Evolutionary conservation across 2,113 vertebrate genomes (phyloP).

Genomic region (Equus quagga): DNA sequence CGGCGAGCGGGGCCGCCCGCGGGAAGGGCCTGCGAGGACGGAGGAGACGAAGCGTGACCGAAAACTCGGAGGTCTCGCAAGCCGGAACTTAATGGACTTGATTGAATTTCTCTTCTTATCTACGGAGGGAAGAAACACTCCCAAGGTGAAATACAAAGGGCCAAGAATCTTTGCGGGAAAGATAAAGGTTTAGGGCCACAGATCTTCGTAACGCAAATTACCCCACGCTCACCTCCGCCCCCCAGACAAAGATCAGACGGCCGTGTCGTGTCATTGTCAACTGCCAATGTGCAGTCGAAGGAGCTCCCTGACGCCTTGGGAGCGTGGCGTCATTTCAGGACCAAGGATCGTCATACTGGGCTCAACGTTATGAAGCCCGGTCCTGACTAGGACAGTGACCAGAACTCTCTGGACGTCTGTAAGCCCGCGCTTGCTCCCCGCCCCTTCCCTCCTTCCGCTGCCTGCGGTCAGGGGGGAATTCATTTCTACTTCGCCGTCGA

Average conservation of each 20-base stretch:
- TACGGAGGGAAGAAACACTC: conserved; percentile 39
- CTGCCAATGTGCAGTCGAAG: not conserved
- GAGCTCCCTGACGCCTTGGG: not conserved
- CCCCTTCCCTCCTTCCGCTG: not conserved
- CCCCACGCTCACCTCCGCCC: not conserved
- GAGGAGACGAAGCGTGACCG: conserved; percentile 50
- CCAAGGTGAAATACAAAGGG: conserved; percentile 66
- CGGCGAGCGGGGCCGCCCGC: not conserved
- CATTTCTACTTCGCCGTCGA: not conserved
- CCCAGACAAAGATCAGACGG: not conserved
- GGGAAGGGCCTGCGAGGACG: not conserved
- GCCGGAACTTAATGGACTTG: conserved; percentile 50
- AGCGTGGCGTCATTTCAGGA: not conserved
- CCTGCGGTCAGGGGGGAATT: not conserved
- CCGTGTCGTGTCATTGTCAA: not conserved
- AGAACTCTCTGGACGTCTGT: not conserved
- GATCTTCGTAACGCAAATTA: not conserved
- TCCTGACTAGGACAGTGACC: not conserved
- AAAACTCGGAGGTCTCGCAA: conserved; percentile 44
- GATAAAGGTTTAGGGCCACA: conserved; percentile 13
- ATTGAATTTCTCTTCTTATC: conserved; percentile 71
- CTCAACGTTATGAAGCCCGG: not conserved
- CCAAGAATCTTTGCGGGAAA: conserved; percentile 22
- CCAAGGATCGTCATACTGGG: not conserved
- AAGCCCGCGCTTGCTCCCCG: not conserved